A percentile compares a stretch with the other conserved stretches of the same genome.
phyloP scores from a whole-genome alignment of 2,797 vertebrate genomes.

The Squalus acanthias region DNA sequence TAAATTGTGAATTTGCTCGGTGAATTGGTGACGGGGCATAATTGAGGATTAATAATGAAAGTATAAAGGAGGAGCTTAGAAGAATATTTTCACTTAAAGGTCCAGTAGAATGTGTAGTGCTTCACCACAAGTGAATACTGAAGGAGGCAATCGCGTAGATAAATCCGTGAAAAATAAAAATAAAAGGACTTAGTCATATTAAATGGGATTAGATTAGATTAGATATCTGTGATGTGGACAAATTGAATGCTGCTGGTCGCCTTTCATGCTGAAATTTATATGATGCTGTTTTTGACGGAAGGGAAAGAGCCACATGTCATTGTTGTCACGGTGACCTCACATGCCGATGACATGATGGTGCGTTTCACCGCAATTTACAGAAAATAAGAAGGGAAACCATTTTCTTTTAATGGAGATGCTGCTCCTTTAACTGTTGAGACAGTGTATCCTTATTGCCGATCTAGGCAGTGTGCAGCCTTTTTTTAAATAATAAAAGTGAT shows the following conservation, averaged over 20 bases:
- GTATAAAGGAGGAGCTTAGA: background rate
- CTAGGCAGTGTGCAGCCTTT: background rate
- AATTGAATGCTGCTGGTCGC: background rate
- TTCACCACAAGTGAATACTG: background rate
- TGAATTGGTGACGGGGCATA: background rate
- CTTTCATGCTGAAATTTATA: background rate
- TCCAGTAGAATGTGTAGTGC: background rate
- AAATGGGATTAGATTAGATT: background rate
- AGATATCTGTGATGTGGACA: background rate
- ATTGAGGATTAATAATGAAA: background rate
- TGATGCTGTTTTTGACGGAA: background rate
- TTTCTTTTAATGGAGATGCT: background rate
- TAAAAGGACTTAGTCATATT: background rate
- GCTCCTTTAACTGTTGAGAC: background rate
- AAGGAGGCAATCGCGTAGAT: background rate
- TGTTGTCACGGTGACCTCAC: background rate
- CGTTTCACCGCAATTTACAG: background rate
- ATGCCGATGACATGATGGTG: background rate
- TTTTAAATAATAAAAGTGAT: background rate
- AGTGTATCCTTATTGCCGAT: background rate
- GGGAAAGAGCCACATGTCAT: background rate
- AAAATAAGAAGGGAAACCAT: background rate
- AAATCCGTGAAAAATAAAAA: background rate
- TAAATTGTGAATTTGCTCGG: background rate
- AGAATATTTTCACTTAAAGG: background rate